Base-by-base conservation (phyloP, 2,113 vertebrate genomes). In the Poeciliopsis turrubarensis region DNA sequence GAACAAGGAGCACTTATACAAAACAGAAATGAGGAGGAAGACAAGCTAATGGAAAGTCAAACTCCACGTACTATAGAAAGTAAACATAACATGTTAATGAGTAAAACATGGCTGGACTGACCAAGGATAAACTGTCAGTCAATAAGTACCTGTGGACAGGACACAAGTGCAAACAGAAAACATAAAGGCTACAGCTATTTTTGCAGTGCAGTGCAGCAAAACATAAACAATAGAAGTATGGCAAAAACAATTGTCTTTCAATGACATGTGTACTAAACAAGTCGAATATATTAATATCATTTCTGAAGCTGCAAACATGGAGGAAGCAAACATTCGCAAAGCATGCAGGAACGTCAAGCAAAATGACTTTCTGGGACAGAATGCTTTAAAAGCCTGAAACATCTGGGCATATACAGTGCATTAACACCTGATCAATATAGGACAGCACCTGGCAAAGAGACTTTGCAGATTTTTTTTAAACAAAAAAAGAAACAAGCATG, bases 31-130 rank as follows among this genome's bases (percentile, higher is more conserved):
- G 39, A 26, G 7, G 31, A 22, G 5, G 15, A 19, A 54, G 64
- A 77, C 39, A 72, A 60, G 25, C 68, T 68, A 61, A 85, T 65
- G 47, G 34, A 79, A 78, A 64, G 65, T 27, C 79, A 7, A 0
- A 1, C 70, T 32, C 10, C 73, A 41, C 26, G 63, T 60, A 72
- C 82, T 41, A 32, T 44, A 74, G 44, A 26, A 34, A 63, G 65
- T 11, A n/a, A 37, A 61, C 13, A 14, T 63, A 12, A 80, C 25
- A 78, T 62, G 15, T 25, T n/a, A 9, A 17, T 7, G 34, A 65
- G 37, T 75, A 27, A 63, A 41, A 41, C 54, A 63, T 1, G 4
- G 15, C 9, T 51, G 14, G 31, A 34, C 5, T 39, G 26, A 34
- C 13, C 51, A 32, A 19, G 34, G 17, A 25, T 9, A 12, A 77